Base-by-base conservation (phyloP, 2,113 vertebrate species). In the Psammodynastes pulverulentus region DNA sequence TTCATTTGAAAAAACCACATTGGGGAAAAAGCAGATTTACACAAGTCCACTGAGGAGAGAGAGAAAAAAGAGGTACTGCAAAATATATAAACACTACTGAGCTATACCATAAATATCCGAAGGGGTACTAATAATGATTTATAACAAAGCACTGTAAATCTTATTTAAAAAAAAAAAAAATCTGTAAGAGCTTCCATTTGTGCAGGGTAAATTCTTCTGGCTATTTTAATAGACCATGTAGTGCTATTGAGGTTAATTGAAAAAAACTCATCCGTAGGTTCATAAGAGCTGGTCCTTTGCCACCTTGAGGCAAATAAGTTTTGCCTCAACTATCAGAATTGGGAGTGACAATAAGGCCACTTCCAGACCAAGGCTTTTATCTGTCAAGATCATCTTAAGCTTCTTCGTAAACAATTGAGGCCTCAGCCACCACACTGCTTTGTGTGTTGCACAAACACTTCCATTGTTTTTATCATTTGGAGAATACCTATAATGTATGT, bases 11-110 rank as follows among this genome's bases (percentile, higher is more conserved):
- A 26, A 46, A 93, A 86, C 34, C 29, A 89, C 88, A 90, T 58
- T 54, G 8, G 39, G 19, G 53, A 91, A 85, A 53, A 45, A 94
- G 54, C 34, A 93, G 93, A 90, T 90, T 95, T 90, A 90, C 12
- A 45, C 2, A 39, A 54, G 21, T 2, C 3, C 13, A 46, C 49
- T 58, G 13, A 23, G 58, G 53, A 94, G 92, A 9, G 52, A 90
- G 9, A 87, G 85, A 88, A 89, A 56, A 89, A 54, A 51, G 29
- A 95, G 90, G 45, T 17, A 72, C 79, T 86, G 26, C 67, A 92
- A 86, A 91, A 91, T 0, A 5, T 9, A 79, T 48, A 86, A 92
- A 89, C 23, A 3, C 1, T 43, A 1, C 1, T 29, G 26, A 86
- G 72, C n/a, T 89, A 84, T 6, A 43, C 9, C 1, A 0, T 93